Base-by-base conservation (phyloP, 2,113 vertebrate species). In the Zootoca vivipara region DNA sequence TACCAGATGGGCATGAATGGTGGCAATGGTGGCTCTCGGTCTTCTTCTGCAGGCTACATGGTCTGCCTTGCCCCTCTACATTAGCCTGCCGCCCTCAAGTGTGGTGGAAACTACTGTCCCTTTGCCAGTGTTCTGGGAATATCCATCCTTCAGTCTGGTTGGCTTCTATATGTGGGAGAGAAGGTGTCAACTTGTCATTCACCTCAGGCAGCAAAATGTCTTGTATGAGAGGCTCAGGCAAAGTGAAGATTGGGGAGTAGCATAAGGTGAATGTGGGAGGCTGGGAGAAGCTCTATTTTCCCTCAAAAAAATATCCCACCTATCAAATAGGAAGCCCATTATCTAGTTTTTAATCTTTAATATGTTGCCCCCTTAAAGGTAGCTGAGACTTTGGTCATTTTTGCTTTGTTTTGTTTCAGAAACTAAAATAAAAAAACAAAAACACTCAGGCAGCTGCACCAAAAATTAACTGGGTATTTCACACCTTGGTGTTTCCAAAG, bases 381-480 rank as follows among this genome's bases (percentile, higher is more conserved):
- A 78, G 8, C 15, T 79, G 7, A 69, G 16, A 15, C 70, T 72
- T 4, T 72, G 46, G 46, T 10, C 70, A 7, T 72, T 52, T 52
- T 52, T 52, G 10, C 12, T 52, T 72, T 72, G 4, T 33, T 16
- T n/a, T 33, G n/a, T 56, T 81, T 38, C 13, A 78, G 13, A 88
- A 82, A 65, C 42, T 42, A 74, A 64, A 1, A 4, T 13, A 8
- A 9, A 72, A 72, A 35, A 4, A 2, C 1, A 16, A 2, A 46
- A 5, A 1, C 12, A 46, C 3, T 91, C 64, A 89, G 89, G 0
- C 2, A 92, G 24, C 5, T 7, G 15, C 77, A 15, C 30, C 18
- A 20, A 85, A 42, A 85, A 87, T 86, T 1, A 83, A 74, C 52
- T 79, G 67, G 4, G 28, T 0, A 46, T 92, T 85, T 89, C 28